phyloP scores from a whole-genome alignment of 2,797 vertebrate genomes.

The Xenops minutus region DNA sequence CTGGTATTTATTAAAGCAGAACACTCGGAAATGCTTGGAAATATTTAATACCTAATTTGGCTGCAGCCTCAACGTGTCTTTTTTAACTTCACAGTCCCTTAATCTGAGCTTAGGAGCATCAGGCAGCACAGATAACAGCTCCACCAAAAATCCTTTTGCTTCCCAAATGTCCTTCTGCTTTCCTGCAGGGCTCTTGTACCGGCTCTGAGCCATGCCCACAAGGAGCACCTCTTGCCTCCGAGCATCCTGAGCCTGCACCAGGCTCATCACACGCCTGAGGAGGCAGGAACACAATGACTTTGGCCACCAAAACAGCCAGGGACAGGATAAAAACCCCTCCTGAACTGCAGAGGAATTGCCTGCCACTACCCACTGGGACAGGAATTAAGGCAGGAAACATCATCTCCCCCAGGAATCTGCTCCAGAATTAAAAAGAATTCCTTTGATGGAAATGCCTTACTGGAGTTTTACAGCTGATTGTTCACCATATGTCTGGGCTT shows the following conservation, averaged over 20 bases:
- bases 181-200: not conserved
- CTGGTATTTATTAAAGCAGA: slow-evolving; percentile 42
- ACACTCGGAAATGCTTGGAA: slow-evolving; percentile 33
- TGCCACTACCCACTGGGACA: not conserved
- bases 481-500: not conserved
- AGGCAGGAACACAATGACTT: not conserved
- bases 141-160: slow-evolving; percentile 14
- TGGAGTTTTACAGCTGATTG: not conserved
- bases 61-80: slow-evolving; percentile 38
- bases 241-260: not conserved
- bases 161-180: not conserved
- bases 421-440: slow-evolving; percentile 5
- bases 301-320: not conserved
- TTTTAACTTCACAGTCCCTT: slow-evolving; percentile 45
- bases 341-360: not conserved
- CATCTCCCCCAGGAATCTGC: not conserved
- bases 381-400: slow-evolving; percentile 8
- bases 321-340: not conserved
- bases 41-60: slow-evolving; percentile 64
- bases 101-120: slow-evolving; percentile 58
- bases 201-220: not conserved
- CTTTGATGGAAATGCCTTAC: not conserved
- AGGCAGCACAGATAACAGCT: slow-evolving; percentile 37
- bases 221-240: not conserved
- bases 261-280: not conserved